Conservation (phyloP, 2,888 invertebrate species). For the Xylota segnis region DNA sequence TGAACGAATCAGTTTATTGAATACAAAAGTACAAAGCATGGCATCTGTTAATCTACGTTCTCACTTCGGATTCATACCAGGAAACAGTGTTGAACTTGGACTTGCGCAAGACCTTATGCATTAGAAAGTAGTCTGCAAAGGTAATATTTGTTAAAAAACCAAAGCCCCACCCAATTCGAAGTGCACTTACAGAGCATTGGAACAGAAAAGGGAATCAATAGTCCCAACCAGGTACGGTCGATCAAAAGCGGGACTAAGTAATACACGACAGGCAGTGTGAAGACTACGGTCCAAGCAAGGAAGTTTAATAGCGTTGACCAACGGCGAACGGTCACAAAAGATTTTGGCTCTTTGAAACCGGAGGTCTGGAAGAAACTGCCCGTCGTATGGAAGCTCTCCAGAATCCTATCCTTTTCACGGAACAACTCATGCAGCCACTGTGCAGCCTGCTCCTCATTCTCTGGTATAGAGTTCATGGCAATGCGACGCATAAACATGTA, state of each 20-base stretch:
- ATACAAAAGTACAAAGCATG: too few relatives aligned
- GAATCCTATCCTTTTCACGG: constrained; percentile 89
- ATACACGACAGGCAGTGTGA: constrained; percentile 80
- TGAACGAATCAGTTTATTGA: too few relatives aligned
- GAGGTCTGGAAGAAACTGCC: constrained; percentile 93
- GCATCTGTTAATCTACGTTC: too few relatives aligned
- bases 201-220: constrained; percentile 84
- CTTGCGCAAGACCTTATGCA: constrained; percentile 92
- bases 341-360: constrained; percentile 88
- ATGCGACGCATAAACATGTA: constrained; percentile 93
- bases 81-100: constrained; percentile 88
- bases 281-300: constrained; percentile 86
- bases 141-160: neutral
- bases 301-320: constrained; percentile 90
- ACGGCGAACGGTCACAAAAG: constrained; percentile 87
- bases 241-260: constrained; percentile 80
- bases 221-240: constrained; percentile 85
- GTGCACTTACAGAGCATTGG: constrained; percentile 90
- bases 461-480: constrained; percentile 92
- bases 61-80: too few relatives aligned
- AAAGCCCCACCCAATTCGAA: too few relatives aligned
- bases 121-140: constrained; percentile 89
- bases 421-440: constrained; percentile 94
- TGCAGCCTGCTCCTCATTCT: constrained; percentile 88
- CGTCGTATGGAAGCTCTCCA: constrained; percentile 83